A percentile compares a stretch with the other conserved stretches of the same genome.
Evolutionary conservation across 2,888 invertebrate genomes (phyloP).

Genomic region (Coenonympha arcania): DNA sequence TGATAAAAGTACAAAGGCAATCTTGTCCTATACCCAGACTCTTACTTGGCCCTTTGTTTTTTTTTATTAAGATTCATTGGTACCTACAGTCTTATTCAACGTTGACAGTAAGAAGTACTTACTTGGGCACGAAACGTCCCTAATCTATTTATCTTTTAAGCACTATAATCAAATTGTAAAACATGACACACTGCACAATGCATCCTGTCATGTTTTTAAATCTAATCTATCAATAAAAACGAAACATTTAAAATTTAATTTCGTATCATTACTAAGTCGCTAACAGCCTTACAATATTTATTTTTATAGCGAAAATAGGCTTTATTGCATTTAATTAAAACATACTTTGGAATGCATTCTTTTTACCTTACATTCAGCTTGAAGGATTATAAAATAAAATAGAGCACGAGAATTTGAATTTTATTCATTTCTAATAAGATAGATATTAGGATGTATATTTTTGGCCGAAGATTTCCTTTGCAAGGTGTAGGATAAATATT

Average conservation of each 20-base stretch:
- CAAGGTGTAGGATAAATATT: slow-evolving; percentile 20
- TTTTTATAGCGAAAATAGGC: background rate
- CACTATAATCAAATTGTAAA: background rate
- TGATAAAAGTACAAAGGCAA: too few species aligned
- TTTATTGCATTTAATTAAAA: background rate
- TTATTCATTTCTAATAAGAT: background rate
- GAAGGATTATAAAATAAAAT: background rate
- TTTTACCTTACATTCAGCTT: background rate
- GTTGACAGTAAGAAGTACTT: too few species aligned
- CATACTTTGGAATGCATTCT: background rate
- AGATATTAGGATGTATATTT: background rate
- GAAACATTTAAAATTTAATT: slow-evolving; percentile 16
- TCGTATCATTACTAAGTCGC: slow-evolving; percentile 1
- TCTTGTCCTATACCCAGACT: too few species aligned
- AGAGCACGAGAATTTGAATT: background rate
- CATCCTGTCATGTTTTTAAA: slow-evolving; percentile 15
- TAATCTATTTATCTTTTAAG: background rate
- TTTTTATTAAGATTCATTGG: too few species aligned
- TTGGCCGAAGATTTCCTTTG: background rate
- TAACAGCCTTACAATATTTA: background rate
- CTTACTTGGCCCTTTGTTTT: too few species aligned
- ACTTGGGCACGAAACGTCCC: too few species aligned
- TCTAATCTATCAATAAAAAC: slow-evolving; percentile 14
- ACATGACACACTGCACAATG: background rate
- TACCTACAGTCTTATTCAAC: too few species aligned